Base-by-base conservation (phyloP, 2,888 invertebrate genomes). In the Anagyrus pseudococci region DNA sequence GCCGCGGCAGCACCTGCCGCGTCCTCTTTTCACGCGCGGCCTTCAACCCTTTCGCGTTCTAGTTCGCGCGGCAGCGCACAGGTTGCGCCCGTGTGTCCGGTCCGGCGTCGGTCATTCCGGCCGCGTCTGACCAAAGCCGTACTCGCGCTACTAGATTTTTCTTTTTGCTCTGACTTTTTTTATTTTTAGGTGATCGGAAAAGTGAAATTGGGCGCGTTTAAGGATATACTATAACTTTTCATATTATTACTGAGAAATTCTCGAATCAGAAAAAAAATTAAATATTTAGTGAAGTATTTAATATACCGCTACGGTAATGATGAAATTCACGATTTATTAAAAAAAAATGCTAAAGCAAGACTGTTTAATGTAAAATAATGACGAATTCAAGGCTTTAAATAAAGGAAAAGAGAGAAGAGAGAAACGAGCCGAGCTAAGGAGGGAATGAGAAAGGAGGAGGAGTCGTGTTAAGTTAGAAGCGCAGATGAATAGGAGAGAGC, bases 41-140 rank as follows among this genome's bases (percentile, higher is more conserved):
- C 67, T 71, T 72, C 73, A 80, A 79, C 79, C 77, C 78, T 77
- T 78, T 77, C 73, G 72, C 46, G 10, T n/a, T 59, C 58, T 73
- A 72, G 77, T 80, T 80, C 78, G 56, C 17, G 29, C 41, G 10
- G 49, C 58, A 47, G 44, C 60, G 55, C 72, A 75, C 69, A 80
- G 80, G 71, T 80, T 70, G 78, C 80, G 78, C 79, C 76, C 74
- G 76, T 57, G n/a, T n/a, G 71, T 74, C 69, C 72, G 72, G 75
- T 79, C 19, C 46, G 67, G 50, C 67, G 57, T 41, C 13, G 23
- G 25, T 23, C 17, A 13, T 49, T 37, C 41, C 25, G 37, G 37
- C 19, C 22, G 3, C 6, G 20, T 22, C 13, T n/a, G 17, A 22
- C 20, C 10, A 19, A 17, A 8, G 7, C 17, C 15, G 10, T 4